Evolutionary conservation across 2,113 vertebrate species (phyloP).

Genomic region (Sitta europaea): DNA sequence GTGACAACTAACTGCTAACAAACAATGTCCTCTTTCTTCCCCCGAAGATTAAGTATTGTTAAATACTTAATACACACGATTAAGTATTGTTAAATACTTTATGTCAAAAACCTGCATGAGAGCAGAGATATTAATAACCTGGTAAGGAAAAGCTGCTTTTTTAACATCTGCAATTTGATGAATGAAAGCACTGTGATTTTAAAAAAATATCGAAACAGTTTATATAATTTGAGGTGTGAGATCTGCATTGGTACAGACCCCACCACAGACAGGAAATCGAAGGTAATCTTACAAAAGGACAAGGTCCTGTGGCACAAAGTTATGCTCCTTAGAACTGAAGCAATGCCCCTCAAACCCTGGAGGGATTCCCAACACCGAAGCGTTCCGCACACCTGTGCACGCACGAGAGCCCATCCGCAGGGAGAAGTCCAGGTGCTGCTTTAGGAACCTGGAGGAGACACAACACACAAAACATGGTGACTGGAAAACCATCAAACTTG

Average conservation of each 20-base stretch:
- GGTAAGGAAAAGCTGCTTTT: background rate
- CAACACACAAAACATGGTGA: accelerated
- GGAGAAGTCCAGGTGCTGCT: background rate
- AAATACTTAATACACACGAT: background rate
- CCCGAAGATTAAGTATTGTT: background rate
- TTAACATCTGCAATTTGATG: background rate
- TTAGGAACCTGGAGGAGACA: background rate
- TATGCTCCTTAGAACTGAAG: background rate
- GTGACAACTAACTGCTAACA: background rate
- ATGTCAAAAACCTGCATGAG: background rate
- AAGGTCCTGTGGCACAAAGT: accelerated
- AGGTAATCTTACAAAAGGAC: background rate
- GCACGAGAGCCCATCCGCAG: background rate
- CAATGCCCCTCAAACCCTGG: background rate
- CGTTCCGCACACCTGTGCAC: accelerated
- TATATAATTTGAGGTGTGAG: background rate
- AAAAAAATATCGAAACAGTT: background rate
- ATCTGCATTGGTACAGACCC: background rate
- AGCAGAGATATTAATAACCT: background rate
- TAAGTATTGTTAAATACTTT: background rate
- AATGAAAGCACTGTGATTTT: background rate
- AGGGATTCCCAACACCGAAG: background rate
- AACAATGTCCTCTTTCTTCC: background rate
- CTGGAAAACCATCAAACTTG: background rate
- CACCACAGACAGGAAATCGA: background rate